Evolutionary conservation across 2,888 invertebrate genomes (phyloP), one percentile per base, ranked within the genome.

Genomic region (Acleris laterana): DNA sequence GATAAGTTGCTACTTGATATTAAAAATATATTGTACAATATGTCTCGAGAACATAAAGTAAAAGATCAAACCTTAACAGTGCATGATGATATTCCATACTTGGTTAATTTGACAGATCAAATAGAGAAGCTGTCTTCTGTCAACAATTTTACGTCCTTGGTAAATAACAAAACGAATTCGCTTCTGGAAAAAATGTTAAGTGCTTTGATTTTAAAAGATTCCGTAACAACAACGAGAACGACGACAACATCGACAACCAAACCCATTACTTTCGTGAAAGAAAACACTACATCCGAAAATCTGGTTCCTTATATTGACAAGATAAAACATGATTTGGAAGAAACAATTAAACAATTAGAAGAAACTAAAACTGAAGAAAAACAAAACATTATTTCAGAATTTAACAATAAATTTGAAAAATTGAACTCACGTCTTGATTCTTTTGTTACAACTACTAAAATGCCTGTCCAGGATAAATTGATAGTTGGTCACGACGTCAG

Each of bases 141-240:
- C 1, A 64, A 32, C 25, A 59, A 64, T 7, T 42, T 59, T 6
- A 64, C 59, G 11, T 55, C 59, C 13, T 32, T 56, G 4, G 44
- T 57, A 5, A 57, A 53, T 62, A 16, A 52, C 16, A 49, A 62
- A 42, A 57, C 46, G 73, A 73, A 73, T 70, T 78, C 64, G 5
- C 51, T 79, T 28, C 61, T 78, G 57, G 72, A 71, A 9, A 78
- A 72, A 72, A 71, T 79, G 17, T 71, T 77, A 22, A 74, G 69
- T 51, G 9, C 64, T 58, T 55, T 73, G 19, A 60, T 65, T 13
- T 46, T 60, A 19, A 61, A 61, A 17, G 63, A 63, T 57, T 63
- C 66, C 4, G 16, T 58, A 52, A 48, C 46, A 22, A 32, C 32
- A 32, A 9, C 32, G 32, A 32, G 32, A 32, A 32, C 38, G 13